These are phyloP conservation scores for Athripsodes cinereus DNA, from an alignment of 2,888 invertebrate genomes.

Conservation along the genomic window DNA sequence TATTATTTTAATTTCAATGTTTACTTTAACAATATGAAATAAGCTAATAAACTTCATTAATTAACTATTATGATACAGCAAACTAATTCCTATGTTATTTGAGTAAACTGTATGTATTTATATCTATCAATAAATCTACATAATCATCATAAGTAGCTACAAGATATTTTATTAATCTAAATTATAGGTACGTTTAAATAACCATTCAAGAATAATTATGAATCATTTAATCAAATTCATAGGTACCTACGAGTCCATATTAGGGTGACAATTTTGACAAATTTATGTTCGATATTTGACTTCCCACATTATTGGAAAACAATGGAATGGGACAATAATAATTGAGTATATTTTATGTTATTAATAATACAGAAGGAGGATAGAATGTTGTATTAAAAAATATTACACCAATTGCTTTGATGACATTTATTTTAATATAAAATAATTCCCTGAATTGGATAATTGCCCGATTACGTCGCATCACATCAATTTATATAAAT, in stretches of 20 bases:
- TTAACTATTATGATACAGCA: too few relatives aligned
- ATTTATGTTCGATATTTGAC: neutral
- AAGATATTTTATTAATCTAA: too few relatives aligned
- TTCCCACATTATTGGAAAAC: constrained; percentile 8
- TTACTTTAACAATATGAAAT: too few relatives aligned
- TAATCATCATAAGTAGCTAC: too few relatives aligned
- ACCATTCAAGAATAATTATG: neutral
- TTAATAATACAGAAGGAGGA: neutral
- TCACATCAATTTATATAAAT: constrained; percentile 22
- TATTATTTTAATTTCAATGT: too few relatives aligned
- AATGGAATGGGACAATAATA: constrained; percentile 6
- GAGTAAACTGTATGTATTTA: too few relatives aligned
- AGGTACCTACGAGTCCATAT: neutral
- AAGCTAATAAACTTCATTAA: too few relatives aligned
- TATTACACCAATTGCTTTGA: constrained; percentile 26
- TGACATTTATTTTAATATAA: constrained; percentile 28
- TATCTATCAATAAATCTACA: too few relatives aligned
- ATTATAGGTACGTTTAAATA: too few relatives aligned
- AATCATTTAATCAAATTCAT: neutral
- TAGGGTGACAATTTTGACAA: neutral
- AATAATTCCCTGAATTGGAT: constrained; percentile 28
- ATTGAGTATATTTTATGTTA: neutral
- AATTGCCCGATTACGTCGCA: constrained; percentile 25
- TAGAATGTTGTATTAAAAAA: constrained; percentile 6
- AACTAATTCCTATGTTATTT: too few relatives aligned